These are phyloP conservation scores for Melanotaenia nigrans DNA, from an alignment of 2,797 vertebrate species.

Conservation along the genomic window DNA sequence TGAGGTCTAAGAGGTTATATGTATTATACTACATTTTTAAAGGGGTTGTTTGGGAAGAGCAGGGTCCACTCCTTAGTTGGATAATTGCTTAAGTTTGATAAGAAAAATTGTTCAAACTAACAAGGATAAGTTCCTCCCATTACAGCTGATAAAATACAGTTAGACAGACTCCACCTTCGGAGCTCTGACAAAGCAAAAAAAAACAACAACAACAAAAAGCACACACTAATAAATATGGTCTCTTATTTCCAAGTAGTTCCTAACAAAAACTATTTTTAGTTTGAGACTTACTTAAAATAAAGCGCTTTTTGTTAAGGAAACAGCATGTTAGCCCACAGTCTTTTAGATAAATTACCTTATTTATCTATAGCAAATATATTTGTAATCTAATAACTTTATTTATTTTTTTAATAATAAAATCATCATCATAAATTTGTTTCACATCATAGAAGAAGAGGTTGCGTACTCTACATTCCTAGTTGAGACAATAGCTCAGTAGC, in stretches of 20 bases:
- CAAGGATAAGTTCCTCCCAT: slow-evolving; percentile 17
- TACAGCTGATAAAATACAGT: slow-evolving; percentile 42
- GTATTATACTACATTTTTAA: no score
- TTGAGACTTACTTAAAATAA: no score
- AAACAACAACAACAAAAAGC: background rate
- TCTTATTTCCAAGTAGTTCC: background rate
- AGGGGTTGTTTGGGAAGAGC: slow-evolving; percentile 4
- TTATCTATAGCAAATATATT: no score
- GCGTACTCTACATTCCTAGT: background rate
- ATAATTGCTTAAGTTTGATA: slow-evolving; percentile 39
- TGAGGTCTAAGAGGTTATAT: background rate
- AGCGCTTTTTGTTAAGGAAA: no score
- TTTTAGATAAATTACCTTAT: no score
- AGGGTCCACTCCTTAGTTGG: slow-evolving; percentile 8
- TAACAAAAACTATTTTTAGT: no score
- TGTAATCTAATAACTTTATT: no score
- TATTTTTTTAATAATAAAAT: no score
- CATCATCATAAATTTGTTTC: no score
- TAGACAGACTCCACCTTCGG: slow-evolving; percentile 15
- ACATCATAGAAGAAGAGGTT: background rate
- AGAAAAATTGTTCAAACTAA: slow-evolving; percentile 33
- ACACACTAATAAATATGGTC: background rate
- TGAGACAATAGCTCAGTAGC: background rate
- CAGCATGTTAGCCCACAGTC: no score
- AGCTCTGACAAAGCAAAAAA: slow-evolving; percentile 4